Evolutionary conservation across 2,888 invertebrate species (phyloP).

Genomic region (Erebia epiphron): DNA sequence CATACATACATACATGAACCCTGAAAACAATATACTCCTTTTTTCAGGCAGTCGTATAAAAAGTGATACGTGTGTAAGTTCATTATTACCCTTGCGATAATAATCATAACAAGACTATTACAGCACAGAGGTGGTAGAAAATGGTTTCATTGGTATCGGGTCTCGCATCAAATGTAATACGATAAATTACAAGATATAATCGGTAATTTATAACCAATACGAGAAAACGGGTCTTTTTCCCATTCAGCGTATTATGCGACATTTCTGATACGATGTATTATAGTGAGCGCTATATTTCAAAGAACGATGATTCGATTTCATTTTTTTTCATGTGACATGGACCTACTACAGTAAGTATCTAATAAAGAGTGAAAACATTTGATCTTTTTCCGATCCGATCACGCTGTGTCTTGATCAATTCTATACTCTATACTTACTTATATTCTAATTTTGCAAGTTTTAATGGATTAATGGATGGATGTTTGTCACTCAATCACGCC

Average conservation of each 20-base stretch:
- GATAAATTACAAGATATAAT: slow-evolving; percentile 12
- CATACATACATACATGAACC: no score
- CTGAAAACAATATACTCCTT: no score
- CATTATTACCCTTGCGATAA: no score
- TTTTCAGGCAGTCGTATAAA: no score
- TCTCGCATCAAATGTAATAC: slow-evolving; percentile 1
- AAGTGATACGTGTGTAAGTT: no score
- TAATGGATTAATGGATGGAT: no score
- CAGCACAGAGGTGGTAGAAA: slow-evolving; percentile 3
- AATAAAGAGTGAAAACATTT: background rate
- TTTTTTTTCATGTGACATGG: background rate
- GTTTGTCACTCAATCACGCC: no score
- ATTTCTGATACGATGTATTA: slow-evolving; percentile 9
- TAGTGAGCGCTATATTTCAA: background rate
- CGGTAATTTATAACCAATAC: slow-evolving; percentile 14
- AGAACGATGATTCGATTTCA: slow-evolving; percentile 2
- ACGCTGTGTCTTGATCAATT: no score
- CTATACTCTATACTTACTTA: no score
- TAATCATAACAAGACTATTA: background rate
- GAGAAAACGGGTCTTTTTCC: background rate
- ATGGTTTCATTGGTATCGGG: background rate
- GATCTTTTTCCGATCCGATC: no score
- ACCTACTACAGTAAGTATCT: background rate
- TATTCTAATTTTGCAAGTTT: no score
- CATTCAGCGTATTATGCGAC: background rate